A percentile compares a stretch with the other conserved stretches of the same genome.
Conservation (phyloP, 1,140 invertebrate genomes). For the Caligus rogercresseyi region DNA sequence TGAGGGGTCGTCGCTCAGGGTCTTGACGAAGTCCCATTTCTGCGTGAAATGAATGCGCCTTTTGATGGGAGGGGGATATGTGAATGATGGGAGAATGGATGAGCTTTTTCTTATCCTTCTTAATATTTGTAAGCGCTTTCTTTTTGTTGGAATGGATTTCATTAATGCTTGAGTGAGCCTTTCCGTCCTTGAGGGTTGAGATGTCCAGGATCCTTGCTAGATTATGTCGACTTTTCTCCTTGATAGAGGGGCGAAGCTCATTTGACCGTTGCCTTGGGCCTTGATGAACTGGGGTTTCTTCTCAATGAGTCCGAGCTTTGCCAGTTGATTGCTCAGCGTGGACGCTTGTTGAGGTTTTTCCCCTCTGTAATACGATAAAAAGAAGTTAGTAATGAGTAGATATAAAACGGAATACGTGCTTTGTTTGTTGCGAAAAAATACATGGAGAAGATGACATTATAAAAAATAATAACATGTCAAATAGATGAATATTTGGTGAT, state of each 20-base stretch:
- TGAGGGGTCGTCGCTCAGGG: not conserved
- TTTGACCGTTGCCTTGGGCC: not conserved
- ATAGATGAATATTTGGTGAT: too few species aligned
- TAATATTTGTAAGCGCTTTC: not conserved
- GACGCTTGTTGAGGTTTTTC: not conserved
- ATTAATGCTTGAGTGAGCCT: too few species aligned
- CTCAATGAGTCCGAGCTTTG: not conserved
- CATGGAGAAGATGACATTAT: too few species aligned
- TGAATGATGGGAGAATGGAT: not conserved
- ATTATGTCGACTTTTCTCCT: not conserved
- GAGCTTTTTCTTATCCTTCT: not conserved
- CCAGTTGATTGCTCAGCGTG: not conserved
- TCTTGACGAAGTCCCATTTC: not conserved
- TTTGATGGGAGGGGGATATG: not conserved
- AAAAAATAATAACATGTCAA: too few species aligned
- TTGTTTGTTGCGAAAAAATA: too few species aligned
- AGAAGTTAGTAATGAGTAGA: too few species aligned
- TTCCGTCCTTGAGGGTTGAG: not conserved
- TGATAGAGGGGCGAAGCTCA: not conserved
- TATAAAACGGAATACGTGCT: too few species aligned
- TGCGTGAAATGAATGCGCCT: not conserved
- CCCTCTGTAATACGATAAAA: too few species aligned
- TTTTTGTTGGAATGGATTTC: not conserved
- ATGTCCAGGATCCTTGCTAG: not conserved
- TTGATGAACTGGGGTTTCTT: not conserved